Conservation (phyloP, 2,888 invertebrate genomes). For the Drosophila merina region DNA sequence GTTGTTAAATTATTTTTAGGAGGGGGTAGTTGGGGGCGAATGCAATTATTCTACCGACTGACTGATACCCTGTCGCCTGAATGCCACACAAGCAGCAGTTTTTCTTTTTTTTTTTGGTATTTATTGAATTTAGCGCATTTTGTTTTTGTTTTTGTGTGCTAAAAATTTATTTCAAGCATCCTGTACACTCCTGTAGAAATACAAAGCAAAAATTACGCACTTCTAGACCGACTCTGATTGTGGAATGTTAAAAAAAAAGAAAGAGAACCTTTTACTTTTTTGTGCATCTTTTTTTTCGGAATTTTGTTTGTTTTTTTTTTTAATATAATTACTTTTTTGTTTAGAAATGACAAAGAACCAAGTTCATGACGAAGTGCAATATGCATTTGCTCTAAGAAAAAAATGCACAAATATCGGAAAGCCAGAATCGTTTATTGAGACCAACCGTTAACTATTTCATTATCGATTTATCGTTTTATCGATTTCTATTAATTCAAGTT, state of each 20-base stretch:
- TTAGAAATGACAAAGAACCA: constrained; percentile 55
- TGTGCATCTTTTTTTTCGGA: constrained; percentile 2
- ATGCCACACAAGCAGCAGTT: neutral
- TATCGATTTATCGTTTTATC: no score
- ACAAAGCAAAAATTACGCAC: neutral
- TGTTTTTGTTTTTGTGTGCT: constrained; percentile 51
- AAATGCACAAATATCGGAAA: constrained; percentile 19
- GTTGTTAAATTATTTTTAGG: constrained; percentile 10
- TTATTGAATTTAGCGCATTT: constrained; percentile 48
- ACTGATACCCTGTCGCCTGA: neutral
- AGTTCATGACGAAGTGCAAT: constrained; percentile 70
- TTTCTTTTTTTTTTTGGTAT: constrained; percentile 8
- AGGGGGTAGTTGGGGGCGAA: neutral
- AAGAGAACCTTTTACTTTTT: neutral
- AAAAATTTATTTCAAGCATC: constrained; percentile 17
- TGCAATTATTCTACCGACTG: constrained; percentile 7
- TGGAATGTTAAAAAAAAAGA: no score
- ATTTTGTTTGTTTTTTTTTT: constrained; percentile 14
- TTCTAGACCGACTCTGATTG: constrained; percentile 14
- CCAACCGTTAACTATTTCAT: no score
- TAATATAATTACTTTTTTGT: constrained; percentile 21
- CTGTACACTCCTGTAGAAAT: neutral
- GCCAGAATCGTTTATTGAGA: constrained; percentile 15
- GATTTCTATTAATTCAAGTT: no score
- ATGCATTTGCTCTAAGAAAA: constrained; percentile 60